Percentiles rank a stretch among this genome's conserved stretches.
These are phyloP conservation scores for Zosterops hypoxanthus DNA, from an alignment of 2,113 vertebrate genomes.

Conservation along the genomic window DNA sequence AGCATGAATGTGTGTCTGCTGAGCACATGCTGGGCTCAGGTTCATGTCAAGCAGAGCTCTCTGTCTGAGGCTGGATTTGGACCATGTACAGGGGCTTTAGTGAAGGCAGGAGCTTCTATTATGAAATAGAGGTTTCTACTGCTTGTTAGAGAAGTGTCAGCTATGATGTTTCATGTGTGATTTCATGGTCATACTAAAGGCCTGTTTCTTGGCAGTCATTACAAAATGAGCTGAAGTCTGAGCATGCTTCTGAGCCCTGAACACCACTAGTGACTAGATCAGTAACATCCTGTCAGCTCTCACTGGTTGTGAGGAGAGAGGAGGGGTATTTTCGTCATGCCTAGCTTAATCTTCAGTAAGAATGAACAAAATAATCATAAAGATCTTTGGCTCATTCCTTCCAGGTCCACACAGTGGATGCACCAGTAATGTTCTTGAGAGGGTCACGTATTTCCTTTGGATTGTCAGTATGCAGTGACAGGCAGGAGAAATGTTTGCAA, in stretches of 20 bases:
- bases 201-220: background rate
- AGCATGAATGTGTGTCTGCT: background rate
- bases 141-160: background rate
- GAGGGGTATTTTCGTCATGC: background rate
- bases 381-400: background rate
- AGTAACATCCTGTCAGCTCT: background rate
- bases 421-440: background rate
- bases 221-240: background rate
- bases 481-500: background rate
- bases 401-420: background rate
- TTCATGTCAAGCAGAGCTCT: background rate
- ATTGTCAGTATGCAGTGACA: background rate
- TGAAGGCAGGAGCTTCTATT: background rate
- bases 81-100: background rate
- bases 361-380: background rate
- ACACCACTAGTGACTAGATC: background rate
- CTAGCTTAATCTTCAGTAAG: background rate
- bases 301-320: background rate
- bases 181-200: background rate
- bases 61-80: background rate
- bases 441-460: background rate
- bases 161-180: background rate
- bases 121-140: background rate
- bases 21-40: background rate
- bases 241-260: background rate